Base-by-base conservation (phyloP, 2,797 vertebrate genomes). In the Lacerta agilis region DNA sequence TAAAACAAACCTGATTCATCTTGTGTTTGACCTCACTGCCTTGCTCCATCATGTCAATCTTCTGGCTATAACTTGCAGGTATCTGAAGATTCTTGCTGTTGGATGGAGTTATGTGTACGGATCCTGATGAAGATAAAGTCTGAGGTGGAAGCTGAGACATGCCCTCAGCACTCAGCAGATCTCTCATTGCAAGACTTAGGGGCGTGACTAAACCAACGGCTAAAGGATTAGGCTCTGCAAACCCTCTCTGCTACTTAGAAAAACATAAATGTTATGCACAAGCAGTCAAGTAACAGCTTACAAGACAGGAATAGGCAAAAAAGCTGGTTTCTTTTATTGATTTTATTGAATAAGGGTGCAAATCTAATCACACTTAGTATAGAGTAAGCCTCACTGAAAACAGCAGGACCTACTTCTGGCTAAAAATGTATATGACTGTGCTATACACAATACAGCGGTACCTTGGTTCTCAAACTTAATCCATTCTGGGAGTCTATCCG, bases 1-100 rank as follows among this genome's bases (percentile, higher is more conserved):
- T 94, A 83, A 88, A 91, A 96, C 95, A 95, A 96, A 96, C 92
- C 93, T 96, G 89, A 89, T 92, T 91, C 90, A 89, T 95, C 90
- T 95, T 93, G 90, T 92, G 89, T 94, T 90, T 95, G 93, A 94
- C 92, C 92, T 94, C 94, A 94, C 43, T 95, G 95, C 94, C 92
- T 90, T 87, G 83, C 84, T 88, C 95, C 95, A 94, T 94, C 89
- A 87, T 84, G 38, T 95, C 94, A 87, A 78, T 94, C 93, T 94
- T 94, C 93, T 71, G 89, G 86, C 89, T 95, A 92, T 58, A 81
- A 94, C 79, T 93, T 94, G 94, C 55, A 88, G 91, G 77, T 87
- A 93, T 77, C 71, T 91, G 91, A 87, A 92, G 91, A 87, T 91
- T 76, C 79, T 2, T 91, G 86, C 71, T 92, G 93, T 87, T 94